A percentile compares a stretch with the other conserved stretches of the same genome.
Evolutionary conservation across 2,113 vertebrate genomes (phyloP).

Genomic region (Syngnathus typhle): DNA sequence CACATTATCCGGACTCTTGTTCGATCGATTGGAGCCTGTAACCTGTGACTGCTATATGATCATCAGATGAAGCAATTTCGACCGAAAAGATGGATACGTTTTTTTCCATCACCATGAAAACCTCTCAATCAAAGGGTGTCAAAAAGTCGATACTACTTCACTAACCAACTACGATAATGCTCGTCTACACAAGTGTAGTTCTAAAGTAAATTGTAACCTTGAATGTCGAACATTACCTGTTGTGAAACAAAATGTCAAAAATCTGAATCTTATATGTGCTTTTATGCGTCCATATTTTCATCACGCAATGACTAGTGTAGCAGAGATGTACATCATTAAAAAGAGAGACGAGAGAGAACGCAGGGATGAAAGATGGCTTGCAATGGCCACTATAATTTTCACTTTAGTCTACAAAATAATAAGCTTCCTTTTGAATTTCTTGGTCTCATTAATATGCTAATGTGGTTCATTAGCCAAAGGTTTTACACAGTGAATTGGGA

Average conservation of each 20-base stretch:
- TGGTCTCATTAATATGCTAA: not conserved
- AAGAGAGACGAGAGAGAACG: not conserved
- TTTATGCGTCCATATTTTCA: slow-evolving; percentile 19
- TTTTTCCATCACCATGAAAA: slow-evolving; percentile 12
- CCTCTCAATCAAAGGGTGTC: not conserved
- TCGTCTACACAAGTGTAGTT: not conserved
- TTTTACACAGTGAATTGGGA: not conserved
- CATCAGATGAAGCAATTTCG: slow-evolving; percentile 21
- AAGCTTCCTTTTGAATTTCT: not conserved
- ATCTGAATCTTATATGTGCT: slow-evolving; percentile 4
- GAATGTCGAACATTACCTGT: slow-evolving; percentile 6
- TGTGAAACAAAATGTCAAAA: not conserved
- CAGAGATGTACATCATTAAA: slow-evolving; percentile 25
- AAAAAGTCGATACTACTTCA: not conserved
- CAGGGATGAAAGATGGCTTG: not conserved
- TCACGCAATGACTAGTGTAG: slow-evolving; percentile 2
- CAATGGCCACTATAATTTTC: not conserved
- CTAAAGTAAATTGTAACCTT: not conserved
- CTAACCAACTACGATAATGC: not conserved
- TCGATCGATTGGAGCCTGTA: slow-evolving; percentile 41
- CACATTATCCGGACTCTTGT: slow-evolving; percentile 28
- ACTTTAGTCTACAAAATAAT: slow-evolving; percentile 10
- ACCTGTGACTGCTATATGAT: slow-evolving; percentile 43
- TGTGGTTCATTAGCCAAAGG: slow-evolving; percentile 3
- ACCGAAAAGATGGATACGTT: slow-evolving; percentile 10